Base-by-base conservation (phyloP, 1,140 invertebrate species). In the Drosophila biarmipes region DNA sequence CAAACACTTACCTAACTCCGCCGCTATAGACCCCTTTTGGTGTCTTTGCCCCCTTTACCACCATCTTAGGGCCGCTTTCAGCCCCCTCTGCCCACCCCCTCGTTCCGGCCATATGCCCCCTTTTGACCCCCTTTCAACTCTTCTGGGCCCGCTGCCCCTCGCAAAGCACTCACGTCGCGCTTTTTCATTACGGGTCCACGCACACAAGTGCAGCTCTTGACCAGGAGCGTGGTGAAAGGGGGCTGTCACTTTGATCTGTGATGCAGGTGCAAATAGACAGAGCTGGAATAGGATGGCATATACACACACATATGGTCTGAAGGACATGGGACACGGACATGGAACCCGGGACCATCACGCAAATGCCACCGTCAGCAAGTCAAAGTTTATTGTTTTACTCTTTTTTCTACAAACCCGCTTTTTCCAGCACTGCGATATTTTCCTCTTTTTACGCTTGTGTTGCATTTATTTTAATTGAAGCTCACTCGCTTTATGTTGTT, bases 191-290 rank as follows among this genome's bases (percentile, higher is more conserved):
- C 76, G 77, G 64, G 24, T 49, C 76, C 42, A 80, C 71, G 66
- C 76, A 80, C 42, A 76, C 77, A 73, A 84, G 81, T 80, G 77
- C 62, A 37, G 17, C 66, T 80, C 80, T 85, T 80, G 80, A 80
- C 72, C 59, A 64, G 21, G 21, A 14, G 37, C n/a, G 10, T 19
- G 19, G 27, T 15, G 29, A 14, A 19, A 4, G 31, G 11, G 14
- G 43, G 14, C 51, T 56, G 63, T 80, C 81, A 64, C 81, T 84
- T 84, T 84, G 80, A 84, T 86, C 80, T 77, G 73, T 76, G 81
- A 73, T 80, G 73, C 81, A 67, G 56, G 49, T 54, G 67, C 61
- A 78, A 68, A 67, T 54, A 75, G 66, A 77, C 52, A 62, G 76
- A 31, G 54, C 48, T 24, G 5, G 40, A 29, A 35, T 34, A 37